Conservation (phyloP, 2,888 invertebrate species). For the Synanthedon formicaeformis region DNA sequence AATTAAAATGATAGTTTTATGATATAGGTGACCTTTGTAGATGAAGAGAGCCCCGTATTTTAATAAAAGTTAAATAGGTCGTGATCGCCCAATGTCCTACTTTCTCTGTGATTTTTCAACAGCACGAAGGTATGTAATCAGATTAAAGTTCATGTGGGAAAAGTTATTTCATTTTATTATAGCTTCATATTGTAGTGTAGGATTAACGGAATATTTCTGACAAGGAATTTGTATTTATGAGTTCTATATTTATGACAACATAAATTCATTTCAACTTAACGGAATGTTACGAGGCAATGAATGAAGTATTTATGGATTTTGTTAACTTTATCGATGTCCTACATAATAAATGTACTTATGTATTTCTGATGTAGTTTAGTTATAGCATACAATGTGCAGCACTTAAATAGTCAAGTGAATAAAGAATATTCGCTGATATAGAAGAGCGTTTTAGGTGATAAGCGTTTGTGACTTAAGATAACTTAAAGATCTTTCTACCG, state of each 20-base stretch:
- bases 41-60: neutral
- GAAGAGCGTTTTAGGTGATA: too few species aligned
- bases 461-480: too few species aligned
- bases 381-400: too few species aligned
- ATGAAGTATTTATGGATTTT: neutral
- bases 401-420: too few species aligned
- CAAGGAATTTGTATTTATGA: neutral
- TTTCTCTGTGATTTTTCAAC: conserved; percentile 30
- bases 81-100: conserved; percentile 31
- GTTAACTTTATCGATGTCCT: too few species aligned
- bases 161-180: neutral
- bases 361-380: too few species aligned
- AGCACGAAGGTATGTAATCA: neutral
- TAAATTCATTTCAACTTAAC: too few species aligned
- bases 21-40: neutral
- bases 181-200: neutral
- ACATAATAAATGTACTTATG: too few species aligned
- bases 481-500: too few species aligned
- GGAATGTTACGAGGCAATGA: too few species aligned
- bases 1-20: neutral
- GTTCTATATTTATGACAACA: neutral
- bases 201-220: neutral
- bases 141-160: conserved; percentile 12
- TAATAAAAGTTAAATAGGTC: conserved; percentile 6
- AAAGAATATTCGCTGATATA: too few species aligned